Conservation (phyloP, 2,888 invertebrate genomes). For the Ypsolopha sequella region DNA sequence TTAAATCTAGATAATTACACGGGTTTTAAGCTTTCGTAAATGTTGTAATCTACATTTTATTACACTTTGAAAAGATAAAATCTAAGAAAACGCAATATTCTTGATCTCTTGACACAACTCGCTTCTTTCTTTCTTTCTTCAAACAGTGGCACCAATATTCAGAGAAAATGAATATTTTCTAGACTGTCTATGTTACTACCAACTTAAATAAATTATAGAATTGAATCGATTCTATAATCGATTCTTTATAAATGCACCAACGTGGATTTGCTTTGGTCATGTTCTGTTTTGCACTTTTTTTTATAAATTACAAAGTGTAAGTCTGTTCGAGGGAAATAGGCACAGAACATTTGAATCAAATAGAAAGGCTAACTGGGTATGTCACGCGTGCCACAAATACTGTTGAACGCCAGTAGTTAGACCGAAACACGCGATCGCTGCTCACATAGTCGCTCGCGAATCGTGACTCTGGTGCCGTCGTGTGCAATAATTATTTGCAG, state of each 20-base stretch:
- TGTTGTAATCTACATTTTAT: constrained; percentile 35
- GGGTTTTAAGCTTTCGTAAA: constrained; percentile 11
- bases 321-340: too few species aligned
- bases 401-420: too few species aligned
- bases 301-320: too few species aligned
- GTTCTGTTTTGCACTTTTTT: too few species aligned
- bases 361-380: too few species aligned
- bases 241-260: background rate
- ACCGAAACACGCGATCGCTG: too few species aligned
- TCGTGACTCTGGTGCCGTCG: too few species aligned
- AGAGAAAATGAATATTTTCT: constrained; percentile 7
- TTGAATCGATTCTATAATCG: background rate
- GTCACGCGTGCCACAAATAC: too few species aligned
- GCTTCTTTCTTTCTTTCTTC: constrained; percentile 68
- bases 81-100: constrained; percentile 54
- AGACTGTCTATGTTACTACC: constrained; percentile 1
- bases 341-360: too few species aligned
- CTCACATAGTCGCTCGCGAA: too few species aligned
- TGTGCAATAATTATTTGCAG: too few species aligned
- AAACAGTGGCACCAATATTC: constrained; percentile 28
- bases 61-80: constrained; percentile 27
- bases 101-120: constrained; percentile 54
- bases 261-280: too few species aligned
- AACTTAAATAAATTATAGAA: background rate
- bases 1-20: background rate